Conservation (phyloP, 2,797 vertebrate species). For the Toxotes lorentzi region DNA sequence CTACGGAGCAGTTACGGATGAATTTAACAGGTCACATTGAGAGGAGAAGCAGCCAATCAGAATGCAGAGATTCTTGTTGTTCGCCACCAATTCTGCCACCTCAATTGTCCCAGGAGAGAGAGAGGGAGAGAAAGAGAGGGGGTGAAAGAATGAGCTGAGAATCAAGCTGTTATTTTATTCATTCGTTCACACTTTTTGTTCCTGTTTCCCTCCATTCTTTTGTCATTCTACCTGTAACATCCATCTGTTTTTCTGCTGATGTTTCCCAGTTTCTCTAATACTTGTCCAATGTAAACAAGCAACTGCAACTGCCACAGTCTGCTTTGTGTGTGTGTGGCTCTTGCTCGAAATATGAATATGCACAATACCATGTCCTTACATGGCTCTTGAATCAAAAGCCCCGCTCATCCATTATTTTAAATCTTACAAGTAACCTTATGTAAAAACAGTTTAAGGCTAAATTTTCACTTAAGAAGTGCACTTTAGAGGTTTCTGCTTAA, state of each 20-base stretch:
- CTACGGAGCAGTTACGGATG: constrained; percentile 77
- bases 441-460: constrained; percentile 30
- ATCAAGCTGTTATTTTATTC: constrained; percentile 48
- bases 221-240: constrained; percentile 8
- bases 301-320: background rate
- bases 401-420: background rate
- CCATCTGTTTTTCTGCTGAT: background rate
- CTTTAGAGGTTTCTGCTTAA: constrained; percentile 14
- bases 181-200: constrained; percentile 35
- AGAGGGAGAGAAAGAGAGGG: background rate
- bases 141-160: constrained; percentile 24
- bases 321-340: background rate
- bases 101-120: constrained; percentile 56
- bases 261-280: background rate
- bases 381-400: background rate
- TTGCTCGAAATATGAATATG: background rate
- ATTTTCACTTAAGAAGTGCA: constrained; percentile 15
- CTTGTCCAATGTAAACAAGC: background rate
- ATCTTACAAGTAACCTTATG: background rate
- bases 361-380: background rate
- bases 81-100: constrained; percentile 67
- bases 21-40: constrained; percentile 79
- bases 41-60: constrained; percentile 67
- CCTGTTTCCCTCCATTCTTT: constrained; percentile 16
- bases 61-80: constrained; percentile 56